A percentile compares a stretch with the other conserved stretches of the same genome.
Evolutionary conservation across 2,113 vertebrate species (phyloP).

Genomic region (Chelonoidis abingdonii): DNA sequence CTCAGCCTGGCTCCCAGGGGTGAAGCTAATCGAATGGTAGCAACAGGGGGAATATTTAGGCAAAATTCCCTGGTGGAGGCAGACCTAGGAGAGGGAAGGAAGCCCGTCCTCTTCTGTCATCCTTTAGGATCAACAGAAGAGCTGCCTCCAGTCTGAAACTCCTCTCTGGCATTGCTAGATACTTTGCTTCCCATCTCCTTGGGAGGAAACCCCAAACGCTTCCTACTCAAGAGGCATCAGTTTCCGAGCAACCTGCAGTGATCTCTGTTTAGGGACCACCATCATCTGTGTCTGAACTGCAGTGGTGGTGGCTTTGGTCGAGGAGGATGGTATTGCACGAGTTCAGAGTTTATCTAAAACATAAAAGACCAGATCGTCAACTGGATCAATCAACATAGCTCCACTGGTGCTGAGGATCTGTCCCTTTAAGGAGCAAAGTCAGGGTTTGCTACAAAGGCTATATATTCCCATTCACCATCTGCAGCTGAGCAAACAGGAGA

Average conservation of each 20-base stretch:
- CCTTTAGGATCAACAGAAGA: not conserved
- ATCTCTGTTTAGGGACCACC: not conserved
- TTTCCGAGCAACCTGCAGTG: not conserved
- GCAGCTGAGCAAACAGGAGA: constrained; percentile 32
- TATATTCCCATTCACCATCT: constrained; percentile 30
- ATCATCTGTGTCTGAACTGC: not conserved
- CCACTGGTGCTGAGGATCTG: constrained; percentile 8
- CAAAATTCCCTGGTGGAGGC: no score
- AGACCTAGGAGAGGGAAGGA: not conserved
- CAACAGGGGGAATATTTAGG: no score
- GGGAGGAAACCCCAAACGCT: not conserved
- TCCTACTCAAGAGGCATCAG: not conserved
- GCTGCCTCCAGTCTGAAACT: not conserved
- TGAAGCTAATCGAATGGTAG: no score
- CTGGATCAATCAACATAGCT: not conserved
- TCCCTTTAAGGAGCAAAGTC: constrained; percentile 12
- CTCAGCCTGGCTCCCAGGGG: no score
- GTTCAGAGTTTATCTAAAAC: not conserved
- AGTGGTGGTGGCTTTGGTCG: not conserved
- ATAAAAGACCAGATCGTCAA: not conserved
- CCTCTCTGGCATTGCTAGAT: not conserved
- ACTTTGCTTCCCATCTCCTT: no score
- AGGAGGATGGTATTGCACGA: not conserved
- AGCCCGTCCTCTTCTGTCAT: not conserved
- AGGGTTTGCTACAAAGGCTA: constrained; percentile 27